Evolutionary conservation across 2,888 invertebrate genomes (phyloP).

Genomic region (Tipula lateralis): DNA sequence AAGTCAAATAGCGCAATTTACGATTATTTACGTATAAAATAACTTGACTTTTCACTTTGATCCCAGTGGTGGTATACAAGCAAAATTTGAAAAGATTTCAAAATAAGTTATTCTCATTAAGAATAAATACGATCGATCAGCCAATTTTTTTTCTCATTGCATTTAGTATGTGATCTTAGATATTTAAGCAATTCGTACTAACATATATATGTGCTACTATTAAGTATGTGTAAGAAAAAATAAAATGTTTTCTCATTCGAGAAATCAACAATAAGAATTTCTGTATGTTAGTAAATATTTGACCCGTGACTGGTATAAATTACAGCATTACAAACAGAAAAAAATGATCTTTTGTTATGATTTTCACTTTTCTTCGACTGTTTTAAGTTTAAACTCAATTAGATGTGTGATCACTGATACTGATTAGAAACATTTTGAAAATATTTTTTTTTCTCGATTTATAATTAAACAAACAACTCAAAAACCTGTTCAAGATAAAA

Average conservation of each 20-base stretch:
- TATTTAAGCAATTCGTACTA: no score
- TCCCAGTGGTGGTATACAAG: background rate
- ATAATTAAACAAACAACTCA: background rate
- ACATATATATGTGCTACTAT: no score
- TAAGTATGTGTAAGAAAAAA: no score
- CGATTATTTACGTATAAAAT: background rate
- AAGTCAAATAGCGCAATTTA: background rate
- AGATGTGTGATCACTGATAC: background rate
- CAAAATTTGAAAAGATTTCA: background rate
- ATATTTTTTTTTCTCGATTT: background rate
- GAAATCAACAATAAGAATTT: background rate
- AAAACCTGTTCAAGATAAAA: background rate
- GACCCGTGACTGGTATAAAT: conserved; percentile 19
- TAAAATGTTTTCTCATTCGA: background rate
- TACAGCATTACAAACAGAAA: background rate
- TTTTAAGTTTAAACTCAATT: background rate
- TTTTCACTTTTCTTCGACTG: background rate
- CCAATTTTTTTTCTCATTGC: background rate
- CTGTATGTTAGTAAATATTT: background rate
- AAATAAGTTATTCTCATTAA: background rate
- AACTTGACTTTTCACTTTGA: background rate
- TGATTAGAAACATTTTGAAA: background rate
- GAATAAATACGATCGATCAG: background rate
- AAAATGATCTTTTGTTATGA: background rate
- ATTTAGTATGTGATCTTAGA: background rate